These are phyloP conservation scores for Taphrorychus bicolor DNA, from an alignment of 2,888 invertebrate species.

Conservation along the genomic window DNA sequence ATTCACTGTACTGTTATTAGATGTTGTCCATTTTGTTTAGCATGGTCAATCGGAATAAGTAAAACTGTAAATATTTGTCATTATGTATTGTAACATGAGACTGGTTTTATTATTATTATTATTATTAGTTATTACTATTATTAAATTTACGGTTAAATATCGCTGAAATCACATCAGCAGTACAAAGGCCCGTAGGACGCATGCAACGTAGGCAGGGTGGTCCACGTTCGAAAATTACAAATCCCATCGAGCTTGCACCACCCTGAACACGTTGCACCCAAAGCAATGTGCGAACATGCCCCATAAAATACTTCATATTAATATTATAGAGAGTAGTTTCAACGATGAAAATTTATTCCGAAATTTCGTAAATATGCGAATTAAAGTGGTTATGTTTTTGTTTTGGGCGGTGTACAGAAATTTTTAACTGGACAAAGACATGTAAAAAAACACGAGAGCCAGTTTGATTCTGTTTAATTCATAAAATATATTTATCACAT, in stretches of 20 bases:
- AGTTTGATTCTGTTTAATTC: constrained; percentile 61
- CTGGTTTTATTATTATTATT: constrained; percentile 49
- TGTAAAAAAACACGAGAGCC: constrained; percentile 60
- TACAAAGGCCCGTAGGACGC: constrained; percentile 8
- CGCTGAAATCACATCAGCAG: constrained; percentile 27
- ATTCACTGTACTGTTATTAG: constrained; percentile 57
- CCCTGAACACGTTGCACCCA: too few species aligned
- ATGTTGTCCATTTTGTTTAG: constrained; percentile 56
- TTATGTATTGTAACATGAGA: constrained; percentile 57
- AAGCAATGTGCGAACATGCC: not conserved
- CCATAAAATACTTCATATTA: not conserved
- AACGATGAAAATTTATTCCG: constrained; percentile 1
- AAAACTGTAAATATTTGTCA: constrained; percentile 44
- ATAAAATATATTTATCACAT: constrained; percentile 62
- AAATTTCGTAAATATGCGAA: not conserved
- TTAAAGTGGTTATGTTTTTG: constrained; percentile 46
- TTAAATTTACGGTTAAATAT: constrained; percentile 40
- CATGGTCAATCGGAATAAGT: constrained; percentile 45
- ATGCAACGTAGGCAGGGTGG: too few species aligned
- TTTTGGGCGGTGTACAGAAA: constrained; percentile 60
- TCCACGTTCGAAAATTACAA: too few species aligned
- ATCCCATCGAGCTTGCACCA: too few species aligned
- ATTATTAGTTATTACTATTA: constrained; percentile 43
- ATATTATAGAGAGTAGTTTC: not conserved
- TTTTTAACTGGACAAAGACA: constrained; percentile 59